Evolutionary conservation across 23 tunicate genomes (phyloP).

Genomic region (Aplidium turbinatum): DNA sequence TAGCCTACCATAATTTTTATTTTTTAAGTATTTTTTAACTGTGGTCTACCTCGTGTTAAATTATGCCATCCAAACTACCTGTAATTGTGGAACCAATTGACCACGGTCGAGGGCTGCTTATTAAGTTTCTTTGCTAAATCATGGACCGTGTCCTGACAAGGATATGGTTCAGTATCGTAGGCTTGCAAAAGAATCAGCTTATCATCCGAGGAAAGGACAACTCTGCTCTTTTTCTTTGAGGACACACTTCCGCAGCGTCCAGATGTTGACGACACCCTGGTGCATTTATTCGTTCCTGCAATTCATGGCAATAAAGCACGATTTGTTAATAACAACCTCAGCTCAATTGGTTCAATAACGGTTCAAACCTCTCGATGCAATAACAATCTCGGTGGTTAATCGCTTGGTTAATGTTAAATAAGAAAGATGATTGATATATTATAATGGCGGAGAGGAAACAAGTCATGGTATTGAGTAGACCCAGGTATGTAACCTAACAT

Average conservation of each 20-base stretch:
- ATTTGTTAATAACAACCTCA: no score
- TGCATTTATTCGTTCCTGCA: no score
- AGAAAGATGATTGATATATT: no score
- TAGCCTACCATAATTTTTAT: no score
- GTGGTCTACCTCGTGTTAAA: background rate
- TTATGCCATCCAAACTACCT: constrained; percentile 36
- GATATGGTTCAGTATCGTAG: constrained; percentile 51
- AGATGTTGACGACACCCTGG: background rate
- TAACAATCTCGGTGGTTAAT: no score
- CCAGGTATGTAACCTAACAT: no score
- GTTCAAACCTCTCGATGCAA: no score
- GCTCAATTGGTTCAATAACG: no score
- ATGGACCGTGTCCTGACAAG: constrained; percentile 55
- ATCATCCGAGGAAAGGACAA: constrained; percentile 53
- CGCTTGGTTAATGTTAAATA: no score
- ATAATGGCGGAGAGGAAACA: no score
- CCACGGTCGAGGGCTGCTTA: constrained; percentile 52
- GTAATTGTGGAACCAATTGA: constrained; percentile 73
- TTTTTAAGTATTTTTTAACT: background rate
- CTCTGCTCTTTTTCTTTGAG: constrained; percentile 47
- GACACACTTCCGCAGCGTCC: background rate
- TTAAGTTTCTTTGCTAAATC: constrained; percentile 41
- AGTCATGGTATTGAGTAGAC: no score
- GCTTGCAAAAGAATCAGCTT: constrained; percentile 41
- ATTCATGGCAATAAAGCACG: no score